A percentile compares a stretch with the other conserved stretches of the same genome.
Conservation (phyloP, 2,888 invertebrate genomes). For the Dasysyrphus tricinctus region DNA sequence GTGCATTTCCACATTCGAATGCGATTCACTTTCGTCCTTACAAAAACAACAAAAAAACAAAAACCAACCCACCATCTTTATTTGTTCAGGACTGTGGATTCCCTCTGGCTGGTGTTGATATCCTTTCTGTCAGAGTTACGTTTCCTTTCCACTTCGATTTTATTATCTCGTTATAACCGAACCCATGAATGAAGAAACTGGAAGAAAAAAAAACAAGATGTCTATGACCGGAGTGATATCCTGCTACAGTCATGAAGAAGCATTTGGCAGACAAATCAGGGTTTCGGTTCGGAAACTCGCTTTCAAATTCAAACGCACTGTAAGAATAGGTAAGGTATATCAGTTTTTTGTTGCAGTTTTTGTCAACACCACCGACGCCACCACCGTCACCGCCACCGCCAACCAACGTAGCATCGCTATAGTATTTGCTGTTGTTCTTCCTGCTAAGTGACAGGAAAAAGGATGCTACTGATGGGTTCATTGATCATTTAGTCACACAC, state of each 20-base stretch:
- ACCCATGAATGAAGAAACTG: slow-evolving; percentile 7
- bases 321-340: not conserved
- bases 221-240: slow-evolving; percentile 62
- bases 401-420: not conserved
- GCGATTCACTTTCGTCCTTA: slow-evolving; percentile 3
- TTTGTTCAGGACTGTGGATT: slow-evolving; percentile 39
- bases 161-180: slow-evolving; percentile 63
- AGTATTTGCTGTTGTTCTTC: not conserved
- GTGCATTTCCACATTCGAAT: slow-evolving; percentile 51
- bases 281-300: not conserved
- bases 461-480: slow-evolving; percentile 68
- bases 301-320: slow-evolving; percentile 22
- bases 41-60: not conserved
- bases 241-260: slow-evolving; percentile 31
- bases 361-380: not conserved
- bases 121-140: slow-evolving; percentile 61
- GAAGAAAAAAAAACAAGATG: slow-evolving; percentile 36
- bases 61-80: not conserved
- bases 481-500: slow-evolving; percentile 68
- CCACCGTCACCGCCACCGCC: not conserved
- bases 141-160: slow-evolving; percentile 58
- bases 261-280: slow-evolving; percentile 60
- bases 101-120: slow-evolving; percentile 59
- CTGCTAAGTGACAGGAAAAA: slow-evolving; percentile 61
- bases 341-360: not conserved